phyloP scores from a whole-genome alignment of 2,888 invertebrate genomes.

The Punctoribates punctum region DNA sequence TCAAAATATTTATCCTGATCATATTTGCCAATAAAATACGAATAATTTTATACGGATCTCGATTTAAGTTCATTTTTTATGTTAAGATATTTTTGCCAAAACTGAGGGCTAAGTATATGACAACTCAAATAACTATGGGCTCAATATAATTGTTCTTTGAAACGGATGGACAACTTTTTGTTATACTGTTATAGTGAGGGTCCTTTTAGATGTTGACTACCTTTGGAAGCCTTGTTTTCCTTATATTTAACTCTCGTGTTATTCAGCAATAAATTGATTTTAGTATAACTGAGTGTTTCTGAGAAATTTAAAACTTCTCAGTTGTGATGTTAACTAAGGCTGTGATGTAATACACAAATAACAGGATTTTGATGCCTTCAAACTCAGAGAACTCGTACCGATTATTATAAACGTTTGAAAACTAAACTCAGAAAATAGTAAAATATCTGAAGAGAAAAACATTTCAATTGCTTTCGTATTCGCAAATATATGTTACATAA shows the following conservation, averaged over 20 bases:
- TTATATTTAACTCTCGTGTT: neutral
- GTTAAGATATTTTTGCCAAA: neutral
- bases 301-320: too few relatives aligned
- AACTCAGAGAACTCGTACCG: too few relatives aligned
- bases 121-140: neutral
- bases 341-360: too few relatives aligned
- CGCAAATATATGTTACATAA: too few relatives aligned
- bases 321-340: too few relatives aligned
- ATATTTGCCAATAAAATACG: neutral
- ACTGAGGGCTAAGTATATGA: neutral
- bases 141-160: neutral
- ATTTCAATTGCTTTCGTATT: too few relatives aligned
- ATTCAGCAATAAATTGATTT: too few relatives aligned
- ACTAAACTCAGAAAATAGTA: neutral
- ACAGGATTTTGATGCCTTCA: too few relatives aligned
- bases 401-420: too few relatives aligned
- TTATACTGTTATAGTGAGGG: neutral
- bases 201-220: neutral
- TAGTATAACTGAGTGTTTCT: too few relatives aligned
- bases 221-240: neutral
- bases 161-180: constrained; percentile 17
- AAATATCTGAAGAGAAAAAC: neutral
- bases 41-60: neutral
- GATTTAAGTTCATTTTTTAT: neutral
- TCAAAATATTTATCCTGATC: neutral